phyloP scores from a whole-genome alignment of 2,888 invertebrate species.

The Epiblema foenella region DNA sequence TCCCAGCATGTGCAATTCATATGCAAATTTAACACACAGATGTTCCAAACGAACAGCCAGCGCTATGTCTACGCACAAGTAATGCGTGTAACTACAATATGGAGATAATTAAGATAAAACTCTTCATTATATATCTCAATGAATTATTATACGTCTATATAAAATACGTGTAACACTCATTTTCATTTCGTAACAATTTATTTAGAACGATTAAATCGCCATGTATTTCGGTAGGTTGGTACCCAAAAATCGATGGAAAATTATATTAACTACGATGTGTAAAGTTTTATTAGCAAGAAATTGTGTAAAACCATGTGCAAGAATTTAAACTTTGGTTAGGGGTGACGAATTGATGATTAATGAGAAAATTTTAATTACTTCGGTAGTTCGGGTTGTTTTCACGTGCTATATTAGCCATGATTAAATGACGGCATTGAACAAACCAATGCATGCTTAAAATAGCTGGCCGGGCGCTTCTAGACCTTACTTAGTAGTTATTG shows the following conservation, averaged over 20 bases:
- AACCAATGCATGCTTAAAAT: no score
- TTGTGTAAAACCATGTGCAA: background rate
- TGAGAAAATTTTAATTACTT: no score
- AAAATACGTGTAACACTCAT: slow-evolving; percentile 8
- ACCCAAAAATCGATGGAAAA: background rate
- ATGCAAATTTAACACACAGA: slow-evolving; percentile 19
- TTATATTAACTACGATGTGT: no score
- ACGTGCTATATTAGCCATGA: no score
- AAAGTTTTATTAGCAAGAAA: background rate
- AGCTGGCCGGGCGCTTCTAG: background rate
- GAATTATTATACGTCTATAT: slow-evolving; percentile 18
- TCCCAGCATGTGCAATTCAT: slow-evolving; percentile 2
- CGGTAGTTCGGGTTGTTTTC: no score
- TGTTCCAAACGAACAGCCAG: slow-evolving; percentile 9
- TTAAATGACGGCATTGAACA: no score
- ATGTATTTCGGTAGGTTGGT: background rate
- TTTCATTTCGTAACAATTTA: background rate
- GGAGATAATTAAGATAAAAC: slow-evolving; percentile 27
- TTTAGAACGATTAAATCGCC: background rate
- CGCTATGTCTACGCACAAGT: background rate
- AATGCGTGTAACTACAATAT: background rate
- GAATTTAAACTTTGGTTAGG: no score
- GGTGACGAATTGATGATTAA: no score
- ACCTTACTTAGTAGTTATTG: background rate
- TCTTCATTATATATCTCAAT: slow-evolving; percentile 14